phyloP scores from a whole-genome alignment of 2,888 invertebrate genomes.

The Cosmia trapezina region DNA sequence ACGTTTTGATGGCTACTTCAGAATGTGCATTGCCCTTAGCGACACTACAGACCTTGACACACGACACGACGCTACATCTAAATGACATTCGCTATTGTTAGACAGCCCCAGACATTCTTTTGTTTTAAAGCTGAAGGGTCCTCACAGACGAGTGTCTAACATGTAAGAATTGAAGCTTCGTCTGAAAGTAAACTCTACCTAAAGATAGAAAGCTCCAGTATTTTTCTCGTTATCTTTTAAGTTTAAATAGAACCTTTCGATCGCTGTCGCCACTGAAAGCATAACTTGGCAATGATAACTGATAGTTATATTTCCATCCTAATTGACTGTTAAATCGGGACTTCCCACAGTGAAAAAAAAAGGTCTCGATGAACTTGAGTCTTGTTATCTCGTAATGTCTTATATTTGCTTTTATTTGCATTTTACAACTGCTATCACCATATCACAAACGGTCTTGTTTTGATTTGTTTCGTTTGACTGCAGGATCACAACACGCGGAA shows the following conservation, averaged over 20 bases:
- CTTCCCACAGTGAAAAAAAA: slow-evolving; percentile 9
- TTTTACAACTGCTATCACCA: slow-evolving; percentile 18
- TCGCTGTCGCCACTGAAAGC: not conserved
- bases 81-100: slow-evolving; percentile 73
- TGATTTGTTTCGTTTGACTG: slow-evolving; percentile 36
- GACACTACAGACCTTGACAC: slow-evolving; percentile 68
- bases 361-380: slow-evolving; percentile 14
- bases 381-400: not conserved
- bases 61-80: slow-evolving; percentile 65
- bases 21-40: slow-evolving; percentile 57
- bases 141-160: slow-evolving; percentile 56
- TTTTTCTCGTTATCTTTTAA: slow-evolving; percentile 46
- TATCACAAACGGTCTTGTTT: not conserved
- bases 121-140: slow-evolving; percentile 67
- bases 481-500: not conserved
- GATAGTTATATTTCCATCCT: slow-evolving; percentile 28
- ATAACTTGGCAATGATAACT: slow-evolving; percentile 11
- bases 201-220: slow-evolving; percentile 23
- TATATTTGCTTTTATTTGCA: slow-evolving; percentile 27
- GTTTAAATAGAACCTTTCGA: slow-evolving; percentile 23
- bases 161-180: slow-evolving; percentile 58
- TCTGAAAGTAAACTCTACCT: slow-evolving; percentile 47
- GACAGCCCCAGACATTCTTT: slow-evolving; percentile 68
- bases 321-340: slow-evolving; percentile 18
- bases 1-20: slow-evolving; percentile 53